phyloP scores from a whole-genome alignment of 2,797 vertebrate genomes.

The Tragelaphus oryx region DNA sequence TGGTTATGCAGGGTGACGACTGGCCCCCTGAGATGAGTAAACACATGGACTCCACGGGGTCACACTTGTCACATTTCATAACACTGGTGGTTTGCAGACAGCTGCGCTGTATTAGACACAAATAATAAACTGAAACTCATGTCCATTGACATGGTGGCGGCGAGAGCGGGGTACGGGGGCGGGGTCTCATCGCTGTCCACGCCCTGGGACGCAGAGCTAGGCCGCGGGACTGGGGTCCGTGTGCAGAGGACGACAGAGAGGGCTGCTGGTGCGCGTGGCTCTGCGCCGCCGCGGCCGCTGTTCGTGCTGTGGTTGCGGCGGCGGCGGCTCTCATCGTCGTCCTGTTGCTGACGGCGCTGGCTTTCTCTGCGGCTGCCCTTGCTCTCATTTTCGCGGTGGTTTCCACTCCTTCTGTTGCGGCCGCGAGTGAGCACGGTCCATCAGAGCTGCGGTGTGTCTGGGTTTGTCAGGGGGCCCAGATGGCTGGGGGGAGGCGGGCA shows the following conservation, averaged over 20 bases:
- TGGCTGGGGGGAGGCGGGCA: rapidly evolving
- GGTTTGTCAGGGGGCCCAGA: rapidly evolving
- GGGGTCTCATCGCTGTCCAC: rapidly evolving
- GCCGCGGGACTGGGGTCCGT: rapidly evolving
- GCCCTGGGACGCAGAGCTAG: no score
- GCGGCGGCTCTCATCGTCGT: rapidly evolving
- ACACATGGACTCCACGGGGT: rapidly evolving
- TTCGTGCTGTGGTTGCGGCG: rapidly evolving
- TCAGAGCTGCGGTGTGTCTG: rapidly evolving
- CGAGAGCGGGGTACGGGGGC: background rate
- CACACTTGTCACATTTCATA: rapidly evolving
- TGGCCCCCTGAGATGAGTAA: rapidly evolving
- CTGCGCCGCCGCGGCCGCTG: rapidly evolving
- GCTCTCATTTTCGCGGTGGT: rapidly evolving
- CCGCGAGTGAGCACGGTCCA: rapidly evolving
- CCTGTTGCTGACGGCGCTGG: rapidly evolving
- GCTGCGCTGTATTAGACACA: rapidly evolving
- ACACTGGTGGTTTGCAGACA: background rate
- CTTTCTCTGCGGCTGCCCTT: background rate
- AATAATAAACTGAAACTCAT: background rate
- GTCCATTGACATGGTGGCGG: rapidly evolving
- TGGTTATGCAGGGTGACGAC: rapidly evolving
- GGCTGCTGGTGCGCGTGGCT: no score
- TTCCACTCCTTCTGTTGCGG: rapidly evolving
- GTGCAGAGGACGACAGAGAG: rapidly evolving